Conservation (phyloP, 2,888 invertebrate species). For the Drosophila antonietae region DNA sequence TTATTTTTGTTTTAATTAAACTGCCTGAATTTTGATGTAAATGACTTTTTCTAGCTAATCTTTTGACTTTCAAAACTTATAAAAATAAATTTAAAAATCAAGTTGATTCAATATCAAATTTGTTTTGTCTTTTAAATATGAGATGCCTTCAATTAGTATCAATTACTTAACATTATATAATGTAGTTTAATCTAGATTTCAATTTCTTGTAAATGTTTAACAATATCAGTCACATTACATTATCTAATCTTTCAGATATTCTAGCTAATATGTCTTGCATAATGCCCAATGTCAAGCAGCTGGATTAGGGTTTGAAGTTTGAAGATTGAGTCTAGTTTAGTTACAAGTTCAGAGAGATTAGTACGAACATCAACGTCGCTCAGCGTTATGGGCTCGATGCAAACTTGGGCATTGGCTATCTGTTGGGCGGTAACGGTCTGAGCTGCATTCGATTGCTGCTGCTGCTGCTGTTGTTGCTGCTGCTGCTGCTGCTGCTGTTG, state of each 20-base stretch:
- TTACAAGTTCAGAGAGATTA: constrained; percentile 69
- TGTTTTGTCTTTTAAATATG: too few relatives aligned
- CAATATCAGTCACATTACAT: background rate
- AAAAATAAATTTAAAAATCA: too few relatives aligned
- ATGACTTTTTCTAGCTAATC: too few relatives aligned
- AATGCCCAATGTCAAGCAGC: constrained; percentile 3
- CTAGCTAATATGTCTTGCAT: constrained; percentile 12
- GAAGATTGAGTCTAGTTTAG: constrained; percentile 51
- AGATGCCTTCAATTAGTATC: too few relatives aligned
- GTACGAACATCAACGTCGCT: constrained; percentile 90
- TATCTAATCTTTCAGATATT: background rate
- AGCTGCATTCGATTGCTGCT: constrained; percentile 48
- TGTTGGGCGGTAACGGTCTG: constrained; percentile 80
- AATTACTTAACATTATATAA: too few relatives aligned
- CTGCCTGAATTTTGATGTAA: too few relatives aligned
- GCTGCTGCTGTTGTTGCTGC: constrained; percentile 54
- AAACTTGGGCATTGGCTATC: constrained; percentile 88
- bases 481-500: constrained; percentile 49
- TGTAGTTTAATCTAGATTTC: background rate
- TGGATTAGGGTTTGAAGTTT: constrained; percentile 1
- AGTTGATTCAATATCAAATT: too few relatives aligned
- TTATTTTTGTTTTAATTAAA: too few relatives aligned
- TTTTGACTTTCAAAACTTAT: too few relatives aligned
- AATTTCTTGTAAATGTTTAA: background rate
- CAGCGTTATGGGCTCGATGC: constrained; percentile 91